Evolutionary conservation across 2,113 vertebrate species (phyloP).

Genomic region (Tapirus terrestris): DNA sequence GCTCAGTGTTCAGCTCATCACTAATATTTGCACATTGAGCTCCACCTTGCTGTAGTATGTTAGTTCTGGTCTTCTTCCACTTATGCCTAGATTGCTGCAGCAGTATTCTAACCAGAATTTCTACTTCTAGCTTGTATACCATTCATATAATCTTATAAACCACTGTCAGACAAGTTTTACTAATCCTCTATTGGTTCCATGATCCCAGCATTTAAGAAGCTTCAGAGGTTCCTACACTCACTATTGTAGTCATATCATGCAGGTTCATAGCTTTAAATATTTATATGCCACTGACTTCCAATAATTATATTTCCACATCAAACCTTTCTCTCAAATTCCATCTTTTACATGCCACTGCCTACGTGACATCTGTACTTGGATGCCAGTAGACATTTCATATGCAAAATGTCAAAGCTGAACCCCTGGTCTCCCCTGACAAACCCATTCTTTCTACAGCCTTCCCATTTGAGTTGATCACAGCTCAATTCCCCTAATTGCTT

Average conservation of each 20-base stretch:
- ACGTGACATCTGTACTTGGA: not conserved
- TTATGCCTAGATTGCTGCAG: not conserved
- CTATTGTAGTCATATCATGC: not conserved
- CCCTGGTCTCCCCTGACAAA: not conserved
- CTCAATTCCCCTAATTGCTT: not conserved
- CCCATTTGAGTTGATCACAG: not conserved
- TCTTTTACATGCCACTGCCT: not conserved
- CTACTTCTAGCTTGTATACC: not conserved
- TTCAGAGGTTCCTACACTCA: not conserved
- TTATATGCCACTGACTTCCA: not conserved
- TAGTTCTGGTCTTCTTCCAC: not conserved
- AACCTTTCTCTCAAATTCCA: not conserved
- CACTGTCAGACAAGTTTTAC: not conserved
- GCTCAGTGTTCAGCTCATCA: fast-evolving
- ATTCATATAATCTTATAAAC: not conserved
- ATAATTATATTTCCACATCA: not conserved
- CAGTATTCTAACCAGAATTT: not conserved
- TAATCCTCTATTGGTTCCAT: not conserved
- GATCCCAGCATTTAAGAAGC: not conserved
- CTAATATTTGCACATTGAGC: not conserved
- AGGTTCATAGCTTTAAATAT: not conserved
- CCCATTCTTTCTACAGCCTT: not conserved
- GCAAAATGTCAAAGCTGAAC: not conserved
- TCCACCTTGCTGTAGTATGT: fast-evolving
- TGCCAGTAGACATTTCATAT: not conserved